Evolutionary conservation across 1,140 invertebrate genomes (phyloP), one percentile per base, ranked within the genome.

Genomic region (Gonatopus flavifemur): DNA sequence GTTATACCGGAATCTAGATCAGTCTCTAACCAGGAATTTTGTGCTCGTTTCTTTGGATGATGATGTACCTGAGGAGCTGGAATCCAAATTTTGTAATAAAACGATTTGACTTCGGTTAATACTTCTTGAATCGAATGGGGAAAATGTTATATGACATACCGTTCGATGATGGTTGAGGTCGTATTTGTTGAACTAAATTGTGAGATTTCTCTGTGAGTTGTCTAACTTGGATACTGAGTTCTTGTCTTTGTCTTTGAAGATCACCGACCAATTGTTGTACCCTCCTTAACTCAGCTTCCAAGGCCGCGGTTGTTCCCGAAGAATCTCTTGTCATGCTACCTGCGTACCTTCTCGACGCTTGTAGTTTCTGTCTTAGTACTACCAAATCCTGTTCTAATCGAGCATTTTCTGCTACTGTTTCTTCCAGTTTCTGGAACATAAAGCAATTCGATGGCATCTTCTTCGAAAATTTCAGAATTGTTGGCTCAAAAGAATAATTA

Each of bases 381-480:
- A 93, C 83, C 49, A 95, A 76, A 68, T 95, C 92, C 58, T 93
- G 89, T 72, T 96, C 93, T 24, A 94, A 71, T 7, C 89, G 84
- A 8, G 89, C 89, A 72, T 94, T 94, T 51, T 93, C 91, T 1
- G 90, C 89, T 12, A 93, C 90, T 1, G 90, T 93, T 68, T 93
- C 91, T 73, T 96, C 93, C 47, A 96, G 74, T 84, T 91, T 91
- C 89, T 92, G 72, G 15, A 76, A 71, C 52, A 42, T 35, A 33
- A 49, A 21, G 9, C 13, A 20, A 19, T 42, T 15, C 9, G 42
- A n/a, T 32, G 10, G 45, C 35, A 45, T 47, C 45, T 52, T 37
- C 39, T n/a, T n/a, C n/a, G n/a, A n/a, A n/a, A n/a, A n/a, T n/a
- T n/a, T n/a, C n/a, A n/a, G n/a, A n/a, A n/a, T n/a, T n/a, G n/a